Percentiles rank a stretch among this genome's conserved stretches.
These are phyloP conservation scores for Limnephilus marmoratus DNA, from an alignment of 2,888 invertebrate species.

Conservation along the genomic window DNA sequence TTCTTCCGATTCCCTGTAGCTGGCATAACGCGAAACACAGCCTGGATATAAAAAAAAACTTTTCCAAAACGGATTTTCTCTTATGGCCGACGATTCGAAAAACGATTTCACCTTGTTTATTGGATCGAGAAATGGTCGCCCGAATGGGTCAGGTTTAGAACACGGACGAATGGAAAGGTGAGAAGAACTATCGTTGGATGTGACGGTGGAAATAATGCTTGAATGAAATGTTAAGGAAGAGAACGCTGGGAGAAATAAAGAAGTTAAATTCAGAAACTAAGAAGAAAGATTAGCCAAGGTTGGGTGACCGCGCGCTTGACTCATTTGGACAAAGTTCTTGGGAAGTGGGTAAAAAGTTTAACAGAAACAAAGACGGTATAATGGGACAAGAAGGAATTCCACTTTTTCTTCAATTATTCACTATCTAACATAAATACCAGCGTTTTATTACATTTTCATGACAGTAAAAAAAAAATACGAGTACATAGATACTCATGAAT, in stretches of 20 bases:
- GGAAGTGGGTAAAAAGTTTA: not conserved
- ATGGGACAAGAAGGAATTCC: not conserved
- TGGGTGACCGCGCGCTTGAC: not conserved
- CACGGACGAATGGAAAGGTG: not conserved
- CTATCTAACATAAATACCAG: not conserved
- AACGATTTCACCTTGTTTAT: constrained; percentile 38
- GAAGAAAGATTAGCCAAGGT: not conserved
- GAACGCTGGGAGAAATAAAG: not conserved
- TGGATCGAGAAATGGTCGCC: constrained; percentile 29
- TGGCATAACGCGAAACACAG: constrained; percentile 13
- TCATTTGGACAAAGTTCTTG: not conserved
- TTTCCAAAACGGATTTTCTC: constrained; percentile 28
- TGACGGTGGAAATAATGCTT: constrained; percentile 19
- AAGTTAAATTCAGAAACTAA: not conserved
- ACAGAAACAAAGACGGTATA: not conserved
- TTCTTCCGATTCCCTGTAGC: not conserved
- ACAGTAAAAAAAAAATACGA: not conserved
- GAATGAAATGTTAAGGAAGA: not conserved
- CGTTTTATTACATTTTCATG: not conserved
- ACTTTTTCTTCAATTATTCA: not conserved
- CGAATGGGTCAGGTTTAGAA: not conserved
- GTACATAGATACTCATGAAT: not conserved
- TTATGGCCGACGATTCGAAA: not conserved
- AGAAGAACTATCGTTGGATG: not conserved
- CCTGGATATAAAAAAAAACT: constrained; percentile 34